Base-by-base conservation (phyloP, 2,113 vertebrate species). In the Gymnorhina tibicen region DNA sequence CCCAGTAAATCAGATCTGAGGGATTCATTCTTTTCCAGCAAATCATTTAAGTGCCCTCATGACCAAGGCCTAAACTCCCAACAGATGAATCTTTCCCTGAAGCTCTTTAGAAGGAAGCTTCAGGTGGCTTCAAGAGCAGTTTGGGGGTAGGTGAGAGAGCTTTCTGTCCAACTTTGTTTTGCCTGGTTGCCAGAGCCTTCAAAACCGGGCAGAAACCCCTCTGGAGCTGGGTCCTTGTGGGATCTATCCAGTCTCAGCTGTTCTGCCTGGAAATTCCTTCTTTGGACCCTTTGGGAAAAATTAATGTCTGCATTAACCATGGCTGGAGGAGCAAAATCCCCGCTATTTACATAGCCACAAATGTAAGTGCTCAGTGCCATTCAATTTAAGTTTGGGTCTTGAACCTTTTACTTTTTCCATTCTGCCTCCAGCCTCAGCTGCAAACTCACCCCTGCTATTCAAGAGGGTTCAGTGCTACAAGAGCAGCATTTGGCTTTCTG, bases 351-450 rank as follows among this genome's bases (percentile, higher is more conserved):
- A 14, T 1, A 70, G 41, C 46, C 68, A 66, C 66, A 68, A 28
- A 47, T 8, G 0, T 9, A 55, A 59, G 35, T 30, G 39, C 33
- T 80, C 58, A 8, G 3, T 2, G 39, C 9, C 33, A 35, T 26
- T 58, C 27, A 33, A 11, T 11, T 3, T 35, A 22, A 33, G 9
- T 76, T 86, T 69, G 53, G 46, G 59, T 74, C 72, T 76, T n/a
- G 41, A 82, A 58, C 63, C 52, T 64, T 19, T 35, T 39, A 37
- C 30, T 50, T 69, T 67, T 66, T 33, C 20, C 16, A 3, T 60
- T 76, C 81, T 91, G 70, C 82, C 55, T 74, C 60, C 69, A 56
- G 76, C 76, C 64, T 63, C 74, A 47, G 58, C 63, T 85, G 70
- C 70, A 66, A 50, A 83, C 41, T 69, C 59, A 13, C 10, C 56